Evolutionary conservation across 2,888 invertebrate species (phyloP).

Genomic region (Melieria crassipennis): DNA sequence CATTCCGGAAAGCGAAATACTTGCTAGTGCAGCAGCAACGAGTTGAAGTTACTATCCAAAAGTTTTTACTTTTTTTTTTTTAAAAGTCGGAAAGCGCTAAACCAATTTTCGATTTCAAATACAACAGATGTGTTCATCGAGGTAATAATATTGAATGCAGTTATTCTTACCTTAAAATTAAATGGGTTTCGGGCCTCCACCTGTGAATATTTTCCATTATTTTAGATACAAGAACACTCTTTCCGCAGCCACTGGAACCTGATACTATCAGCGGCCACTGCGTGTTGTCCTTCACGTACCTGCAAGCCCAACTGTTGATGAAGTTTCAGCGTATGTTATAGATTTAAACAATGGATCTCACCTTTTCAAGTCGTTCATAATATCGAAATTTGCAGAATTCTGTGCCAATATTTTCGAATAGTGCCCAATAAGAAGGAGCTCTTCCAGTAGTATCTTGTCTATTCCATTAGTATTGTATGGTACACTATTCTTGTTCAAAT

Average conservation of each 20-base stretch:
- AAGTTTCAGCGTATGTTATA: neutral
- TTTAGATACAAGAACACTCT: constrained; percentile 81
- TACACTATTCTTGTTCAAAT: constrained; percentile 70
- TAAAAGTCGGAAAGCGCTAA: no score
- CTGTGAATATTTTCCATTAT: constrained; percentile 74
- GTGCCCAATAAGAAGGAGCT: constrained; percentile 76
- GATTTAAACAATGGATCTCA: constrained; percentile 19
- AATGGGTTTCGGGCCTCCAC: constrained; percentile 73
- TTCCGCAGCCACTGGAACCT: constrained; percentile 85
- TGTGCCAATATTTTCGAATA: constrained; percentile 75
- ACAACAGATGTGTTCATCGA: neutral
- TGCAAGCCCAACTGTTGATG: constrained; percentile 51
- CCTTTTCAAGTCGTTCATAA: constrained; percentile 62
- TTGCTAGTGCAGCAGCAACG: no score
- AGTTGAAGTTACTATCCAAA: no score
- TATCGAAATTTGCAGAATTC: constrained; percentile 67
- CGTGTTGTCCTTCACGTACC: constrained; percentile 69
- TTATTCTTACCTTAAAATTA: constrained; percentile 62
- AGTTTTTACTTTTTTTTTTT: no score
- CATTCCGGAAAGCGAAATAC: no score
- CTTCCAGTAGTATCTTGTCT: constrained; percentile 77
- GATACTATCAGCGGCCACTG: constrained; percentile 75
- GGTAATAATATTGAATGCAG: neutral
- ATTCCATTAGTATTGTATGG: constrained; percentile 75
- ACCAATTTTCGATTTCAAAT: neutral